Evolutionary conservation across 2,113 vertebrate genomes (phyloP).

Genomic region (Clarias gariepinus): DNA sequence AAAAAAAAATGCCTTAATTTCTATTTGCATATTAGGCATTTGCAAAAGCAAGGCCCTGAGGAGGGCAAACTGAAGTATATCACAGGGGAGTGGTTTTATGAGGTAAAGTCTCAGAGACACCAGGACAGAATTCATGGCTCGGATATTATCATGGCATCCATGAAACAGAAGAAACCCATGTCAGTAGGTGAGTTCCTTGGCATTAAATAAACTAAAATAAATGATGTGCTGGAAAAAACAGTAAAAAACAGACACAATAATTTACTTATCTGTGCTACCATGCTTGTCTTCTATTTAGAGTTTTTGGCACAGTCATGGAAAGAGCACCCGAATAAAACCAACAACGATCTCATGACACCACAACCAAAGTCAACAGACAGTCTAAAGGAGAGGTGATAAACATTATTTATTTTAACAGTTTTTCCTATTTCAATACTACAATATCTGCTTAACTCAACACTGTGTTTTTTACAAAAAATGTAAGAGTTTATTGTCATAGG

Average conservation of each 20-base stretch:
- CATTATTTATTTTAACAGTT: not conserved
- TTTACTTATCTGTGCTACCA: not conserved
- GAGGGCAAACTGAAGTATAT: constrained; percentile 83
- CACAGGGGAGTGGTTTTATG: constrained; percentile 96
- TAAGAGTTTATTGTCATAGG: not conserved
- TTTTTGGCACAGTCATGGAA: constrained; percentile 68
- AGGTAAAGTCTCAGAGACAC: constrained; percentile 89
- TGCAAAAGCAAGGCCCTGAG: constrained; percentile 76
- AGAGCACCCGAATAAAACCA: constrained; percentile 70
- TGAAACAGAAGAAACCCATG: constrained; percentile 75
- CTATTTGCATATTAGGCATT: constrained; percentile 70
- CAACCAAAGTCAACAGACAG: constrained; percentile 67
- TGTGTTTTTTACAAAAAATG: not conserved
- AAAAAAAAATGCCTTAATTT: not conserved
- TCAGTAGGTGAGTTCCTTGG: constrained; percentile 68
- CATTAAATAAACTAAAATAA: not conserved
- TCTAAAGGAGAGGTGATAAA: constrained; percentile 57
- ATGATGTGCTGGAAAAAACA: not conserved
- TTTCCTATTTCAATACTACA: not conserved
- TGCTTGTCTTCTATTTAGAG: constrained; percentile 60
- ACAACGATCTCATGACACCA: constrained; percentile 71
- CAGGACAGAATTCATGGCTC: constrained; percentile 89
- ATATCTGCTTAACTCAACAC: not conserved
- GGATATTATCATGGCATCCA: constrained; percentile 91
- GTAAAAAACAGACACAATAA: not conserved